A percentile compares a stretch with the other conserved stretches of the same genome.
Conservation (phyloP, 2,797 vertebrate species). For the Paramormyrops hopkinsi region DNA sequence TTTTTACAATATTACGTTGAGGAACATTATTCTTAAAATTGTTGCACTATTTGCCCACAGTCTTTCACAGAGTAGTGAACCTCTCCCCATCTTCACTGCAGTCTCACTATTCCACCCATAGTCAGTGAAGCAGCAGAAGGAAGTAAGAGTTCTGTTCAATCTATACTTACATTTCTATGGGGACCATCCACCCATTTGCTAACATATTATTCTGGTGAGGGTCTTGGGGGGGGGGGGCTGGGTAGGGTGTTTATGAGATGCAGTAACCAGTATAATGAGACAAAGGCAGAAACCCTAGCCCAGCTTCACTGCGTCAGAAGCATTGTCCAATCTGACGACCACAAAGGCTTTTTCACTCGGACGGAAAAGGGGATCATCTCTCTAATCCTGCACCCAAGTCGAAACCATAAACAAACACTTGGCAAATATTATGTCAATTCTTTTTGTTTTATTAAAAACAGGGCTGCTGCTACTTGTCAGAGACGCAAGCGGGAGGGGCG, state of each 20-base stretch:
- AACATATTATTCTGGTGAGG: background rate
- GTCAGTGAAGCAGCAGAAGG: background rate
- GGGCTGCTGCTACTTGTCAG: background rate
- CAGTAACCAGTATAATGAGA: background rate
- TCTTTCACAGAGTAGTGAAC: background rate
- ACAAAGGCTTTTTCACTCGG: background rate
- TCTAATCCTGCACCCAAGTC: background rate
- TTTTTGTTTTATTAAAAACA: background rate
- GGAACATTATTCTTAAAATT: too few species aligned
- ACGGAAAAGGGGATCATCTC: background rate
- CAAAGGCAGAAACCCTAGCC: background rate
- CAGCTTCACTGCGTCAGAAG: background rate
- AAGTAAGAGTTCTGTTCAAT: background rate
- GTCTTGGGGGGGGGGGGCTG: background rate
- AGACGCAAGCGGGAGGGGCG: background rate
- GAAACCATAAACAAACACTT: background rate
- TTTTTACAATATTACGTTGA: too few species aligned
- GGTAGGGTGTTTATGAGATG: background rate
- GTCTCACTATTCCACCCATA: background rate
- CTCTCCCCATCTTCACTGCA: background rate
- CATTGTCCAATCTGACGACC: background rate
- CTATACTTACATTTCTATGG: background rate
- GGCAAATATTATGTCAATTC: background rate
- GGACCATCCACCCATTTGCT: background rate
- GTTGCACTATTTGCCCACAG: too few species aligned